These are phyloP conservation scores for Smutsia gigantea DNA, from an alignment of 2,797 vertebrate species.

Conservation along the genomic window DNA sequence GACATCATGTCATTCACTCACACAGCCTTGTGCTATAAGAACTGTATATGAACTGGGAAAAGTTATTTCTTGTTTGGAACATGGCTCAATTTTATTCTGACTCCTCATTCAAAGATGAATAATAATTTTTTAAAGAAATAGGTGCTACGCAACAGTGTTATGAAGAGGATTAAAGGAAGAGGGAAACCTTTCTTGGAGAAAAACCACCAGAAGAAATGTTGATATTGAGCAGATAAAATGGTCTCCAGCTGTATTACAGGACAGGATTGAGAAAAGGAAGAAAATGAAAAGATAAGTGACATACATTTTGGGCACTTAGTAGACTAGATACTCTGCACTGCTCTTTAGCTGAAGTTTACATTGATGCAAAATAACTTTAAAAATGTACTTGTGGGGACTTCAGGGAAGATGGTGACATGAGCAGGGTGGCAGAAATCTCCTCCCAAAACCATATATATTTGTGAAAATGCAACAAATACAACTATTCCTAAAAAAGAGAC, in stretches of 20 bases:
- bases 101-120: not conserved
- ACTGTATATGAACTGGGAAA: not conserved
- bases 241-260: not conserved
- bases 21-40: not conserved
- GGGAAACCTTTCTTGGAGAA: not conserved
- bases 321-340: not conserved
- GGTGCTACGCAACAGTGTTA: not conserved
- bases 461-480: no score
- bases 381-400: not conserved
- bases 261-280: not conserved
- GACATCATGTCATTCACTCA: not conserved
- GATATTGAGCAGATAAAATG: not conserved
- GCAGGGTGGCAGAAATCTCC: no score
- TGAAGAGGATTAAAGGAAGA: not conserved
- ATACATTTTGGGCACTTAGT: not conserved
- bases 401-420: no score
- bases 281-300: not conserved
- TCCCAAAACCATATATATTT: no score
- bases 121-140: not conserved
- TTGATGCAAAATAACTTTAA: not conserved
- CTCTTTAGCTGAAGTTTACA: not conserved
- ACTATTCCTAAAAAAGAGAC: no score
- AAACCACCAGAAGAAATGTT: not conserved
- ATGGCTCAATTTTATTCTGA: not conserved
- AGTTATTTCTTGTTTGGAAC: not conserved